phyloP scores from a whole-genome alignment of 2,113 vertebrate genomes.

The Spermophilus dauricus region DNA sequence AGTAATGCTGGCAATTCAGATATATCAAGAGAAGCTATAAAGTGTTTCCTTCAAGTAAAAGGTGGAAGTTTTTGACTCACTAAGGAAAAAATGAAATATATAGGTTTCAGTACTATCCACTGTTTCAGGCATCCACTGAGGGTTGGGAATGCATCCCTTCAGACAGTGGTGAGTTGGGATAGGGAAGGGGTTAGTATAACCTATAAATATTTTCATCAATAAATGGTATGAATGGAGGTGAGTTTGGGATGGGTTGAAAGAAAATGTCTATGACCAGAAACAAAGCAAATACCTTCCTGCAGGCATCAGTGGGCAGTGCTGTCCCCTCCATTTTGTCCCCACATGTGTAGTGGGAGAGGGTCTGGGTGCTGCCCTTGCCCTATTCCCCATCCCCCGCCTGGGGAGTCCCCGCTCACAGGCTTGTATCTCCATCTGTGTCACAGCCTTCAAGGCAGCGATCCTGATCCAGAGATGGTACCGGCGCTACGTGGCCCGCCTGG shows the following conservation, averaged over 20 bases:
- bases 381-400: background rate
- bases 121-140: background rate
- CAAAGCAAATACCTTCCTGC: background rate
- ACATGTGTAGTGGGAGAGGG: too few species aligned
- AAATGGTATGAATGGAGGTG: background rate
- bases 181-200: too few species aligned
- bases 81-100: background rate
- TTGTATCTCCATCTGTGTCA: background rate
- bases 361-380: too few species aligned
- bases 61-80: background rate
- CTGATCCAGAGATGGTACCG: constrained; percentile 97
- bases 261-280: background rate
- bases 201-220: background rate
- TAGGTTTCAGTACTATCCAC: background rate
- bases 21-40: too few species aligned
- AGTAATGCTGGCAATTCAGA: background rate
- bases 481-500: constrained; percentile 92
- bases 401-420: background rate
- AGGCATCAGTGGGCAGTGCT: accelerated
- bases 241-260: too few species aligned
- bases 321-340: background rate
- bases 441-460: constrained; percentile 94
- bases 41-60: background rate
- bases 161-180: background rate
- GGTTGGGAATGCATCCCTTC: background rate